phyloP scores from a whole-genome alignment of 2,888 invertebrate species.

The Watsonalla cultraria region DNA sequence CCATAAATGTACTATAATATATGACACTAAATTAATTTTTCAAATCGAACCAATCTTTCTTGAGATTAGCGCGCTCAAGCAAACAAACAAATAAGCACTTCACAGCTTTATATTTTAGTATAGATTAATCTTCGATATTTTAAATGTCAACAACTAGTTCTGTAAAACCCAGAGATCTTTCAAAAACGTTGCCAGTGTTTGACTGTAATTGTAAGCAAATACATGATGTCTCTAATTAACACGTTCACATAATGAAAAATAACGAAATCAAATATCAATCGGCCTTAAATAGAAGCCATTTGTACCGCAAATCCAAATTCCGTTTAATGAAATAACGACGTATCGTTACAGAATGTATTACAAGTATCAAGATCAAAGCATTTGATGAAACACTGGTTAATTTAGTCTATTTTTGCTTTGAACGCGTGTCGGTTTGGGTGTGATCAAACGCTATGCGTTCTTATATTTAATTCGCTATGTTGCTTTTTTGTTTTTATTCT shows the following conservation, averaged over 20 bases:
- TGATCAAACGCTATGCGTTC: background rate
- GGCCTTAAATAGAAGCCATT: background rate
- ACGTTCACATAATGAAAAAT: background rate
- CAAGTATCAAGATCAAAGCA: background rate
- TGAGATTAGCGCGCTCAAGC: too few species aligned
- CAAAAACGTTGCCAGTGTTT: background rate
- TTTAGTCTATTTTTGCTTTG: background rate
- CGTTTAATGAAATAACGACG: background rate
- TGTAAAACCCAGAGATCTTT: too few species aligned
- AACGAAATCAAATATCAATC: too few species aligned
- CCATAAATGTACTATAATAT: too few species aligned
- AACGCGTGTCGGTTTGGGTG: background rate
- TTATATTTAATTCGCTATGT: background rate
- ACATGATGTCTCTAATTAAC: background rate
- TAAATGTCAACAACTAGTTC: too few species aligned
- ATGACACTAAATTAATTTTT: too few species aligned
- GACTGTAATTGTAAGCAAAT: background rate
- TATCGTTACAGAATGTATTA: background rate
- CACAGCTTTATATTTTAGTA: too few species aligned
- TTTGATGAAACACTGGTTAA: background rate
- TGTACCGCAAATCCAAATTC: background rate
- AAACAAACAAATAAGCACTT: too few species aligned
- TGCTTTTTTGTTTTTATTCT: background rate
- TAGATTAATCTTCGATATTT: too few species aligned
- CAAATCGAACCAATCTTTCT: too few species aligned